phyloP scores from a whole-genome alignment of 2,113 vertebrate species.

The Plecturocebus donacophilus region DNA sequence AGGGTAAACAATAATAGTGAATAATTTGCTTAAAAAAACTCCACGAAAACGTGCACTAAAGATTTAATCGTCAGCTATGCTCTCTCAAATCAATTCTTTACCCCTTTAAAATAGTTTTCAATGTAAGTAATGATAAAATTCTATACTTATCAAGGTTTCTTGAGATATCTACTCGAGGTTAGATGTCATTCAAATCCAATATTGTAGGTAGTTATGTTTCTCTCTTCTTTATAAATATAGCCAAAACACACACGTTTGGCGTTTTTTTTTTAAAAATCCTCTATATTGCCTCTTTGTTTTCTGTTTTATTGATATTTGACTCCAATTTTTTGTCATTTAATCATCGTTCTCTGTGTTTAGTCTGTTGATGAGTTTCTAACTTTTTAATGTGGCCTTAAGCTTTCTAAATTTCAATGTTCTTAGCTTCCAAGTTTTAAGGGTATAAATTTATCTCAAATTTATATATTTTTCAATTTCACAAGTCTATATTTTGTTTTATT shows the following conservation, averaged over 20 bases:
- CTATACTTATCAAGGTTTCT: neutral
- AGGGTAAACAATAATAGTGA: neutral
- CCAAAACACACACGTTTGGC: neutral
- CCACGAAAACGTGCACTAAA: neutral
- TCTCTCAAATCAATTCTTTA: neutral
- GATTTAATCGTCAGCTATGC: neutral
- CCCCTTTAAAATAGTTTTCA: neutral
- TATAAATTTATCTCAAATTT: neutral
- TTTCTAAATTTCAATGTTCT: neutral
- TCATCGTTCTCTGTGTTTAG: neutral
- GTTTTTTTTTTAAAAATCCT: neutral
- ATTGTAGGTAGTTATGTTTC: neutral
- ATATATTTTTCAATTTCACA: neutral
- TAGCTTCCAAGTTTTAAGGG: neutral
- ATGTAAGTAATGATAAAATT: neutral
- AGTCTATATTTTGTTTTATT: neutral
- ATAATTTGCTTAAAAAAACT: neutral
- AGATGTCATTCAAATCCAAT: neutral
- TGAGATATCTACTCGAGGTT: neutral
- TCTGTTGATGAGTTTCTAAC: neutral
- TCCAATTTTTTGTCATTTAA: neutral
- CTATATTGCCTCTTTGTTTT: neutral
- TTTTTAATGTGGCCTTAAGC: neutral
- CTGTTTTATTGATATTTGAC: neutral
- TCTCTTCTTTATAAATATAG: neutral